Base-by-base conservation (phyloP, 2,888 invertebrate species). In the Leptothorax acervorum region DNA sequence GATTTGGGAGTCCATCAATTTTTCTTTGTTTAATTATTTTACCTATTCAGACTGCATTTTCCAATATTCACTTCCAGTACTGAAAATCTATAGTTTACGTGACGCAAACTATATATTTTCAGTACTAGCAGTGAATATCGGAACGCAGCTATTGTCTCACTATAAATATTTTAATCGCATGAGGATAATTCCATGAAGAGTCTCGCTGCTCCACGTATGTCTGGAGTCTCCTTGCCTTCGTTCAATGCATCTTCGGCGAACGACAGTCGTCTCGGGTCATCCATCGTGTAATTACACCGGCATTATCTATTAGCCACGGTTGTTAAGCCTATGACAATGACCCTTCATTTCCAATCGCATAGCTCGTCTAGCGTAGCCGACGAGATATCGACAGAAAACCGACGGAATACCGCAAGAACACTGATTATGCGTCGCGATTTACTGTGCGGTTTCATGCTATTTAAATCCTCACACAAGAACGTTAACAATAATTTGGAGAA, bases 231-330 rank as follows among this genome's bases (percentile, higher is more conserved):
- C 51, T 39, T n/a, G 3, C 74, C n/a, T 23, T 31, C 31, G 42
- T 3, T 31, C 28, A n/a, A 35, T 53, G 66, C 60, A 78, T 81
- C 76, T 78, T 83, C 42, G 86, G 65, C 89, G 87, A 90, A 92
- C 86, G 88, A 83, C 60, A 55, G 88, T 83, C 79, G 88, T 87
- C 84, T 83, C 82, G 84, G 82, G 78, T 86, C 91, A 89, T 90
- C 88, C 89, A 86, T 91, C 90, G 88, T 57, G 55, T 90, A 91
- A 91, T 91, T 90, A 89, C 86, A 86, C 79, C 35, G 87, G 63
- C 83, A 89, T 91, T 90, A 91, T 88, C 91, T 90, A 89, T 91
- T 88, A 89, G 90, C 82, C 86, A 91, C 87, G 90, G 90, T 90
- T 92, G 90, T 92, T 91, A 91, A 82, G 79, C 79, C 66, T 78